phyloP scores from a whole-genome alignment of 1,140 invertebrate genomes.

The Micrasema minimum region DNA sequence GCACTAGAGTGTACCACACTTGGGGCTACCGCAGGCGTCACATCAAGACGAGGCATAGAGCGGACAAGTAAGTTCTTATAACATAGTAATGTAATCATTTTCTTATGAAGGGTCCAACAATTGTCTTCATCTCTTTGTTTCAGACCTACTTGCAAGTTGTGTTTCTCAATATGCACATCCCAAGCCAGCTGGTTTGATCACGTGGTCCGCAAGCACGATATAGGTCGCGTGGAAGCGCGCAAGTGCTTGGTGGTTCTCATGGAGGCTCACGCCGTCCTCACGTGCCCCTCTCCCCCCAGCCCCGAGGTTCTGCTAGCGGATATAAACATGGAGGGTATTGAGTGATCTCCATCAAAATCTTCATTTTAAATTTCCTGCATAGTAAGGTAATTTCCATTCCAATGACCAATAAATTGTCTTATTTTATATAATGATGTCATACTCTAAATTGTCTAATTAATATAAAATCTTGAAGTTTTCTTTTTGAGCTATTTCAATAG shows the following conservation, averaged over 20 bases:
- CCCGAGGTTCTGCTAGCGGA: conserved; percentile 57
- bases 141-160: conserved; percentile 71
- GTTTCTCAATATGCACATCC: conserved; percentile 66
- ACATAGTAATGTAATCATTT: not conserved
- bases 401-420: too few species aligned
- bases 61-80: conserved; percentile 60
- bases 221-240: conserved; percentile 69
- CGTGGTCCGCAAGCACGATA: conserved; percentile 68
- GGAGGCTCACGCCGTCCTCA: conserved; percentile 72
- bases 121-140: conserved; percentile 46
- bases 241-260: conserved; percentile 72
- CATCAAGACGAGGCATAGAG: conserved; percentile 71
- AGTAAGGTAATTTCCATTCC: not conserved
- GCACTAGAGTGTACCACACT: conserved; percentile 72
- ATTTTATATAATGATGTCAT: too few species aligned
- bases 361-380: not conserved
- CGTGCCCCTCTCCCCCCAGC: conserved; percentile 62
- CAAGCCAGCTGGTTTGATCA: conserved; percentile 72
- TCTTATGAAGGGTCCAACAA: too few species aligned
- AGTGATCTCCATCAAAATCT: not conserved
- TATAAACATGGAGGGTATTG: conserved; percentile 1
- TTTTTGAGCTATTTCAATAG: too few species aligned
- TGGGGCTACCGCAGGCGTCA: conserved; percentile 74
- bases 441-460: too few species aligned
- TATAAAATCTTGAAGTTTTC: too few species aligned